Evolutionary conservation across 2,888 invertebrate species (phyloP).

Genomic region (Epinotia ramella): DNA sequence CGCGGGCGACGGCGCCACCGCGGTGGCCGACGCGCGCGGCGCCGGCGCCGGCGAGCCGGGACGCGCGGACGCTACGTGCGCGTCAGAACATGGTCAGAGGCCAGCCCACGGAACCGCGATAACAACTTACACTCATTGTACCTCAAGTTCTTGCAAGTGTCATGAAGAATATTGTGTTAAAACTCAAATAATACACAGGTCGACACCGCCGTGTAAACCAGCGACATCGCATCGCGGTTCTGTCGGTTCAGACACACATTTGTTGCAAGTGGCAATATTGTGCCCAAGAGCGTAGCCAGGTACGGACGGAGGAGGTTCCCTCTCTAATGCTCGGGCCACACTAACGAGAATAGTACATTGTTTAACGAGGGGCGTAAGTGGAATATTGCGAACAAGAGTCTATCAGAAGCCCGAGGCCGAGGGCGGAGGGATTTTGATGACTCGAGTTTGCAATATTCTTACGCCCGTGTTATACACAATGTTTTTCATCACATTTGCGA

Average conservation of each 20-base stretch:
- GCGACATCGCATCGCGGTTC: background rate
- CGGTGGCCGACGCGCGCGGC: conserved; percentile 57
- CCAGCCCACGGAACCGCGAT: background rate
- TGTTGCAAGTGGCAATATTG: background rate
- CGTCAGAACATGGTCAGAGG: background rate
- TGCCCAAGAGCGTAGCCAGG: background rate
- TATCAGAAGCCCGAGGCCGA: too few relatives aligned
- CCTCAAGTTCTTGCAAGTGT: background rate
- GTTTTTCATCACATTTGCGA: too few relatives aligned
- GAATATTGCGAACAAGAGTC: too few relatives aligned
- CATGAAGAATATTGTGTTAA: background rate
- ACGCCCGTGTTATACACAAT: too few relatives aligned
- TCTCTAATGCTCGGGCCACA: too few relatives aligned
- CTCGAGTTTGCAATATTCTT: too few relatives aligned
- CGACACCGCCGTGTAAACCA: background rate
- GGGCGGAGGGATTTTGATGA: too few relatives aligned
- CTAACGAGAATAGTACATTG: too few relatives aligned
- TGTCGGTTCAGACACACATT: background rate
- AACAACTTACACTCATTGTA: background rate
- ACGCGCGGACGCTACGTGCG: conserved; percentile 65
- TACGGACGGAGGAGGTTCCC: background rate
- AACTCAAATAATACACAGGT: background rate
- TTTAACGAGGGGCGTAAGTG: too few relatives aligned
- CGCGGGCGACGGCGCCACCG: conserved; percentile 55
- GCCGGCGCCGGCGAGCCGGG: conserved; percentile 71